phyloP scores from a whole-genome alignment of 1,140 invertebrate species.

The Philopotamus ludificatus region DNA sequence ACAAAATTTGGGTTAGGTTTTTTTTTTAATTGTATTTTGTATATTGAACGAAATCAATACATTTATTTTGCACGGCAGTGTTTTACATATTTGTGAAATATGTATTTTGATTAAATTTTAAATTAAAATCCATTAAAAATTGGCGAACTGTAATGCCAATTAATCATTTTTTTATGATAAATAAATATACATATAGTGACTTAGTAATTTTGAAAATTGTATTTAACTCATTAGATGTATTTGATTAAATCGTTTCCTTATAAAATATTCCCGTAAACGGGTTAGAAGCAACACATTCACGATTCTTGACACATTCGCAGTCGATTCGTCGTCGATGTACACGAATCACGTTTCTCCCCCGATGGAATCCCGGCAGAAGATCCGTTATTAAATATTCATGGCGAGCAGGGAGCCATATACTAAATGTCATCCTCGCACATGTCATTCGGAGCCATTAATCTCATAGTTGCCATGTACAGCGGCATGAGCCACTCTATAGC shows the following conservation, averaged over 20 bases:
- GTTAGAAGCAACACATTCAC: neutral
- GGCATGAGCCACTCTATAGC: constrained; percentile 9
- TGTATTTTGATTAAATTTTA: too few relatives aligned
- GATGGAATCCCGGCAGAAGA: constrained; percentile 7
- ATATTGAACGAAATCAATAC: too few relatives aligned
- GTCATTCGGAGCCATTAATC: constrained; percentile 36
- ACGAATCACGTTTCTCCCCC: neutral
- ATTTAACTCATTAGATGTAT: neutral
- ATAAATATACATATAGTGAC: too few relatives aligned
- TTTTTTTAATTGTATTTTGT: too few relatives aligned
- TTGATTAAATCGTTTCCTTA: neutral
- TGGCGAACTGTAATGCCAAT: too few relatives aligned
- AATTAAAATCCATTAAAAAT: too few relatives aligned
- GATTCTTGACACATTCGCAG: constrained; percentile 5
- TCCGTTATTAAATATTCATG: constrained; percentile 34
- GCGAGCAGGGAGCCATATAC: constrained; percentile 19
- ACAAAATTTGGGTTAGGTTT: too few relatives aligned
- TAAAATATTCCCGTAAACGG: neutral
- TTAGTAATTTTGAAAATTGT: neutral
- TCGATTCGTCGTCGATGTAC: neutral
- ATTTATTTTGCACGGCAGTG: too few relatives aligned
- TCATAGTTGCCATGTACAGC: constrained; percentile 14
- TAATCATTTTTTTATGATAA: too few relatives aligned
- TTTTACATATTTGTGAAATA: too few relatives aligned
- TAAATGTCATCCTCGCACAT: constrained; percentile 40